Conservation (phyloP, 2,113 vertebrate genomes). For the Rhombomys opimus region DNA sequence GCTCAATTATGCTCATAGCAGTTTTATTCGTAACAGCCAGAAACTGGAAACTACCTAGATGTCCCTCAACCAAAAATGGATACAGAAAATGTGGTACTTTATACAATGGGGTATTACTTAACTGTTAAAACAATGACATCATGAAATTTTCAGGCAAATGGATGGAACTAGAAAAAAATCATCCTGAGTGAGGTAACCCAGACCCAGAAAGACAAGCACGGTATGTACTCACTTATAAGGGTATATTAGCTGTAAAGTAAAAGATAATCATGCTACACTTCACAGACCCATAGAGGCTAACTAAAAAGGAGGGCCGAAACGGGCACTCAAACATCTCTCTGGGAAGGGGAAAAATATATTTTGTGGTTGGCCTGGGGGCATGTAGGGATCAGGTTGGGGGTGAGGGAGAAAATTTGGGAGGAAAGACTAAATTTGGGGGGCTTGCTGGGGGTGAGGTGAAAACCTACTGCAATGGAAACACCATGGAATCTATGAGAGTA, state of each 20-base stretch:
- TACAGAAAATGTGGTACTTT: neutral
- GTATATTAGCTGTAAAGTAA: neutral
- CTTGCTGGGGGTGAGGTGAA: neutral
- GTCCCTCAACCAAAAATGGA: neutral
- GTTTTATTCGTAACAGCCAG: neutral
- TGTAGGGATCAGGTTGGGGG: neutral
- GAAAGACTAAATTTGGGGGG: neutral
- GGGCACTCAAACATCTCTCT: neutral
- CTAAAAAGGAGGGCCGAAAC: neutral
- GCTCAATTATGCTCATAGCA: neutral
- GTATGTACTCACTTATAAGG: neutral
- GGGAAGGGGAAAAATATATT: neutral
- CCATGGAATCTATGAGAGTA: neutral
- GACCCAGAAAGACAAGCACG: neutral
- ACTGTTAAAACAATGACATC: neutral
- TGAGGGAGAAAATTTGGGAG: neutral
- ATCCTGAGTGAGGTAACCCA: neutral
- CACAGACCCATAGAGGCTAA: neutral
- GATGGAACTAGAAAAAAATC: neutral
- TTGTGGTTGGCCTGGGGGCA: neutral
- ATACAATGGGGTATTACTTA: neutral
- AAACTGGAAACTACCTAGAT: neutral
- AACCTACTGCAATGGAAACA: neutral
- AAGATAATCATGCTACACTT: neutral
- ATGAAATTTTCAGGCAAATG: neutral